Evolutionary conservation across 2,797 vertebrate genomes (phyloP).

Genomic region (Enteromius anoplus): DNA sequence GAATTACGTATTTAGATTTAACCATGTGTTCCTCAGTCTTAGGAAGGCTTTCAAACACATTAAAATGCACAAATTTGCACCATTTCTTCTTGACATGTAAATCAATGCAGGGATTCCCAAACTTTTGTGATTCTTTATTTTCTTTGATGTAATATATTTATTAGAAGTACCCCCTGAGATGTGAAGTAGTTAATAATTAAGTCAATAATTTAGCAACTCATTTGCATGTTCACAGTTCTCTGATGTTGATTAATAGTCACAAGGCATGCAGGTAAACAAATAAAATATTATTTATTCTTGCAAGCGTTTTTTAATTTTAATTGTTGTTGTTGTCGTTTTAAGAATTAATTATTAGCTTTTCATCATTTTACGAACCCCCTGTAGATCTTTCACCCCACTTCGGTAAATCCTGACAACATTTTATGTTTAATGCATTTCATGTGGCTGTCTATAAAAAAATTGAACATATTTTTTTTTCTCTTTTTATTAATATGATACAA

Average conservation of each 20-base stretch:
- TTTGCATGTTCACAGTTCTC: not conserved
- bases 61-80: not conserved
- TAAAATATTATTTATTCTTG: not conserved
- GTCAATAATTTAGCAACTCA: not conserved
- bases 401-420: not conserved
- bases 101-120: not conserved
- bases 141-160: not conserved
- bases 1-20: not conserved
- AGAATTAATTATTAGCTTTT: not conserved
- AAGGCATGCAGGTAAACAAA: not conserved
- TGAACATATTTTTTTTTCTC: not conserved
- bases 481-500: not conserved
- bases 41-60: not conserved
- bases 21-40: not conserved
- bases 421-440: not conserved
- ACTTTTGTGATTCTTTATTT: not conserved
- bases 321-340: not conserved
- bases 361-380: not conserved
- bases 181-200: not conserved
- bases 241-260: not conserved
- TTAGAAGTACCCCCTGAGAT: conserved; percentile 6
- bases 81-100: not conserved
- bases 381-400: not conserved
- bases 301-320: not conserved
- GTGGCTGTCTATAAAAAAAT: not conserved